These are phyloP conservation scores for Aviceda subcristata DNA, from an alignment of 2,113 vertebrate genomes.

Conservation along the genomic window DNA sequence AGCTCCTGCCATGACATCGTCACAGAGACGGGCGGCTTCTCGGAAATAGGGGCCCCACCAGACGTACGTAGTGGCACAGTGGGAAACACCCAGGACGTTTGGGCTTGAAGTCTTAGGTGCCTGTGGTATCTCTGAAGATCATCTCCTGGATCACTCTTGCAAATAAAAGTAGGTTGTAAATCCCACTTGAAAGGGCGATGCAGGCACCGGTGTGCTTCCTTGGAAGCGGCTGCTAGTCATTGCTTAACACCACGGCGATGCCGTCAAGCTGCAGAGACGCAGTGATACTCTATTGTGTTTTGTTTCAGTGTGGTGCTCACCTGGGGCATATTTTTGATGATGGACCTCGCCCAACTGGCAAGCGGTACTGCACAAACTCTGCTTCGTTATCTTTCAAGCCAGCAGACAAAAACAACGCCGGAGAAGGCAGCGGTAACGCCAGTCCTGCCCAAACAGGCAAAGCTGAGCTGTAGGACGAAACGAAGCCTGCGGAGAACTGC, in stretches of 20 bases:
- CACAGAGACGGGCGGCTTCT: not conserved
- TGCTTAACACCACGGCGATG: not conserved
- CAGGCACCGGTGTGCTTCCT: not conserved
- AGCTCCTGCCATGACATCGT: not conserved
- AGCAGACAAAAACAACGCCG: slow-evolving; percentile 26
- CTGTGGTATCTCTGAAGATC: not conserved
- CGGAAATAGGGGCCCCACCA: not conserved
- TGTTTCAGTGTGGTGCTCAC: slow-evolving; percentile 93
- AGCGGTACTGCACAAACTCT: slow-evolving; percentile 96
- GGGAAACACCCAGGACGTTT: not conserved
- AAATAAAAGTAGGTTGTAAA: not conserved
- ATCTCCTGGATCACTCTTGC: not conserved
- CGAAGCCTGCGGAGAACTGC: not conserved
- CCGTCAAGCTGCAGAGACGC: not conserved
- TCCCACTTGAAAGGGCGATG: not conserved
- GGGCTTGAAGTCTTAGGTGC: not conserved
- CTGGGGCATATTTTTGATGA: slow-evolving; percentile 97
- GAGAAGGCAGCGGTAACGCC: not conserved
- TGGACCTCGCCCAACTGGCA: slow-evolving; percentile 90
- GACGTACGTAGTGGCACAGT: rapidly evolving
- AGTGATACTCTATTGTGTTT: slow-evolving; percentile 39
- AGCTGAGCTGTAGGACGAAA: slow-evolving; percentile 63
- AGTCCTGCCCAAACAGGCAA: slow-evolving; percentile 58
- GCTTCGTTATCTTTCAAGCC: slow-evolving; percentile 83
- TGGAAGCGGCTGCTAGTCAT: not conserved